Conservation (phyloP, 2,888 invertebrate species). For the Arrhopalites spinosus region DNA sequence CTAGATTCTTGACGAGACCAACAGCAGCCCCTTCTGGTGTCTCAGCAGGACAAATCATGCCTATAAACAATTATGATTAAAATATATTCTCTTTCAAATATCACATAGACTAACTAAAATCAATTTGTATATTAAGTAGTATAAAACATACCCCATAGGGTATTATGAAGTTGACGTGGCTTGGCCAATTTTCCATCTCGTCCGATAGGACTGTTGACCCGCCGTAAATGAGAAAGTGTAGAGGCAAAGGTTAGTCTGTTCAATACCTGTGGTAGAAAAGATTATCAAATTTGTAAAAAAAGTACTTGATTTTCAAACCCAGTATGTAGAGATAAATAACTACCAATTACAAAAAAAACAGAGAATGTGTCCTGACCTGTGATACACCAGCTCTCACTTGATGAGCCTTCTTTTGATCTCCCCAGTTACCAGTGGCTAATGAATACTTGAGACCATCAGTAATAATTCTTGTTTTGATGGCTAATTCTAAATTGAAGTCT, state of each 20-base stretch:
- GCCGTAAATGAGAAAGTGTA: slow-evolving; percentile 94
- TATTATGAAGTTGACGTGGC: slow-evolving; percentile 98
- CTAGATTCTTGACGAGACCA: slow-evolving; percentile 97
- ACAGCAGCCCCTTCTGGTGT: slow-evolving; percentile 97
- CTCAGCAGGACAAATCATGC: slow-evolving; percentile 98
- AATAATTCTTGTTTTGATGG: slow-evolving; percentile 96
- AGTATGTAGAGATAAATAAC: not conserved
- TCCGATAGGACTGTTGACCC: slow-evolving; percentile 98
- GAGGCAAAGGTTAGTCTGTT: slow-evolving; percentile 98
- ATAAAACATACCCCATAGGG: slow-evolving; percentile 81
- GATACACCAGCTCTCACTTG: slow-evolving; percentile 96
- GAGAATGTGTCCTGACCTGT: slow-evolving; percentile 72
- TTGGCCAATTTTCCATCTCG: slow-evolving; percentile 98
- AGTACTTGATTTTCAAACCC: no score
- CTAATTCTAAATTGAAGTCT: slow-evolving; percentile 95
- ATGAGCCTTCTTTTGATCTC: slow-evolving; percentile 99
- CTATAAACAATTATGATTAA: slow-evolving; percentile 25
- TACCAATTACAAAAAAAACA: not conserved
- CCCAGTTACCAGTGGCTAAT: slow-evolving; percentile 99
- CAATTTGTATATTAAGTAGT: not conserved
- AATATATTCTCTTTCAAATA: not conserved
- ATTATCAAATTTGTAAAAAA: not conserved
- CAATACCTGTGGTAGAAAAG: no score
- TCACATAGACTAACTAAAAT: not conserved
- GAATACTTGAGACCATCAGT: slow-evolving; percentile 98